Evolutionary conservation across 2,797 vertebrate genomes (phyloP).

Genomic region (Nannoperca australis): DNA sequence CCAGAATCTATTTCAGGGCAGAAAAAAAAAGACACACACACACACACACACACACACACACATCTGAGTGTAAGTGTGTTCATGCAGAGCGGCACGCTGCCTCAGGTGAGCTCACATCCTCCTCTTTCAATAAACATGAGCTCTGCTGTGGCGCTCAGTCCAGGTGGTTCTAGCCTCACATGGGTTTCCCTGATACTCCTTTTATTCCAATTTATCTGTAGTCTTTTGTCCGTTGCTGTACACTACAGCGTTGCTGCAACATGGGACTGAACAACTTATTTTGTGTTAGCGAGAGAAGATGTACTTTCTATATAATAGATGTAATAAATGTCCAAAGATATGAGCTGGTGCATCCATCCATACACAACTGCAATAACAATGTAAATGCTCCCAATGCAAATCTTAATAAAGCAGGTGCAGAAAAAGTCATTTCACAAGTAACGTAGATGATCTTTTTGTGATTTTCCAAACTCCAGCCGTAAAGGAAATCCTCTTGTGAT

Average conservation of each 20-base stretch:
- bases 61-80: neutral
- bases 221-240: too few relatives aligned
- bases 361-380: constrained; percentile 16
- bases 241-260: too few relatives aligned
- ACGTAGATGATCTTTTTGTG: neutral
- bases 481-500: neutral
- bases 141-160: constrained; percentile 2
- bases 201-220: too few relatives aligned
- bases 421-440: neutral
- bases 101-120: constrained; percentile 16
- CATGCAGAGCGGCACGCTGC: neutral
- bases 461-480: neutral
- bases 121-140: constrained; percentile 4
- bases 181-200: neutral
- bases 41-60: too few relatives aligned
- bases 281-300: neutral
- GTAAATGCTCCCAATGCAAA: neutral
- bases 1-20: neutral
- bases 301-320: too few relatives aligned
- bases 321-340: too few relatives aligned
- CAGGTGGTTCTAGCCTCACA: constrained; percentile 1
- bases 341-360: neutral
- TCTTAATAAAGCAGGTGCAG: neutral
- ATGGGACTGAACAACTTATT: neutral
- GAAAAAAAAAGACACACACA: neutral